phyloP scores from a whole-genome alignment of 2,888 invertebrate genomes.

The Drosophila eohydei region DNA sequence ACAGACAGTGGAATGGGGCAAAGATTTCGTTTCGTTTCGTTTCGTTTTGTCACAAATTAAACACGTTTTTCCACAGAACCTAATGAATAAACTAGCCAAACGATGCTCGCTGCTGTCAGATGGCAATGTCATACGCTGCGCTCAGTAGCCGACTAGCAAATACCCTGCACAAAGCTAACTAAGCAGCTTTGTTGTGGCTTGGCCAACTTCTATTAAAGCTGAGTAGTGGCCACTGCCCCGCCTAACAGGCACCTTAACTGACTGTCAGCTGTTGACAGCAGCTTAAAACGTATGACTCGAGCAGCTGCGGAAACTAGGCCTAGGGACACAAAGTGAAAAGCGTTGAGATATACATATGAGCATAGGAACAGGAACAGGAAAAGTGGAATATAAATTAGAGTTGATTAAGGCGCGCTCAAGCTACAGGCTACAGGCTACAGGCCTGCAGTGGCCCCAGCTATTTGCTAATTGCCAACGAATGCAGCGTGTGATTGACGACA shows the following conservation, averaged over 20 bases:
- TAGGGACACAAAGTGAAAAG: not conserved
- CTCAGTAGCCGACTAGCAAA: slow-evolving; percentile 6
- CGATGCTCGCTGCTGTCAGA: slow-evolving; percentile 32
- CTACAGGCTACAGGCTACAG: not conserved
- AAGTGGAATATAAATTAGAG: slow-evolving; percentile 3
- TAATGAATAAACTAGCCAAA: slow-evolving; percentile 81
- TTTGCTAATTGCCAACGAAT: slow-evolving; percentile 29
- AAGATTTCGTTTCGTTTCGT: slow-evolving; percentile 47
- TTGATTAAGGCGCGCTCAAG: not conserved
- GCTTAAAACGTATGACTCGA: not conserved
- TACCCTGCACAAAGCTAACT: slow-evolving; percentile 12
- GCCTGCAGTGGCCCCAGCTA: not conserved
- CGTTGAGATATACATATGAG: not conserved
- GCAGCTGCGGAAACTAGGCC: not conserved
- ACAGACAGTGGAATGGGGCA: slow-evolving; percentile 28
- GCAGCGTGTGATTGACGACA: slow-evolving; percentile 41
- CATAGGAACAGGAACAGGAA: not conserved
- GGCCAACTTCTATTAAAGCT: too few relatives aligned
- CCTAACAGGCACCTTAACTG: not conserved
- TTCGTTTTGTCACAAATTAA: slow-evolving; percentile 84
- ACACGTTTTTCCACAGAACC: slow-evolving; percentile 83
- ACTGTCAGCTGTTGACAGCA: not conserved
- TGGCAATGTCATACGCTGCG: not conserved
- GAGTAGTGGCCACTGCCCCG: too few relatives aligned
- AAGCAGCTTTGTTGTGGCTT: not conserved